These are phyloP conservation scores for Rhyacichthys aspro DNA, from an alignment of 2,797 vertebrate genomes.

Conservation along the genomic window DNA sequence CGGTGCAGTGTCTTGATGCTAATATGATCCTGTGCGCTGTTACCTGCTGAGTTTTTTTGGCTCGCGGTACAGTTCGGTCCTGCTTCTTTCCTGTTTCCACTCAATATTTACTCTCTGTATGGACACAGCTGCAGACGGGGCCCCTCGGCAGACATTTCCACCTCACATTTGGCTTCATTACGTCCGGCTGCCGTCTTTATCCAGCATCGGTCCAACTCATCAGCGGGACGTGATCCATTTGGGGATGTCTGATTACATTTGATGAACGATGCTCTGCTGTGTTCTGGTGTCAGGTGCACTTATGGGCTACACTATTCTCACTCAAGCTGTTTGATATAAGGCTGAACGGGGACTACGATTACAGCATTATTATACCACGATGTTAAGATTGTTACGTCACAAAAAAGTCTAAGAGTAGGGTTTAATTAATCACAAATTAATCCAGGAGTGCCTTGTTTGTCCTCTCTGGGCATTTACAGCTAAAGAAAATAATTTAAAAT, in stretches of 20 bases:
- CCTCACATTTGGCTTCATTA: conserved; percentile 19
- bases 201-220: conserved; percentile 12
- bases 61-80: conserved; percentile 1
- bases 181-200: conserved; percentile 16
- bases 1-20: too few species aligned
- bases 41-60: too few species aligned
- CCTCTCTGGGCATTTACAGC: too few species aligned
- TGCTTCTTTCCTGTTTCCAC: background rate
- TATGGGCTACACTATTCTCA: background rate
- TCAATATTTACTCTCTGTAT: conserved; percentile 5
- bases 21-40: too few species aligned
- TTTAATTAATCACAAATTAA: too few species aligned
- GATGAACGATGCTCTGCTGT: background rate
- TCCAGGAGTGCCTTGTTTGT: too few species aligned
- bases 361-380: too few species aligned
- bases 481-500: too few species aligned
- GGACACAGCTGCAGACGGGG: conserved; percentile 5
- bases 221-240: conserved; percentile 11
- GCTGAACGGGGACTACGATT: background rate
- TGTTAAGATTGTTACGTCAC: too few species aligned
- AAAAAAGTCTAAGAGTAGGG: too few species aligned
- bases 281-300: background rate
- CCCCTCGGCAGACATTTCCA: conserved; percentile 2
- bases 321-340: background rate
- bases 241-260: background rate